Base-by-base conservation (phyloP, 1,140 invertebrate genomes). In the Ctenoplectra terminalis region DNA sequence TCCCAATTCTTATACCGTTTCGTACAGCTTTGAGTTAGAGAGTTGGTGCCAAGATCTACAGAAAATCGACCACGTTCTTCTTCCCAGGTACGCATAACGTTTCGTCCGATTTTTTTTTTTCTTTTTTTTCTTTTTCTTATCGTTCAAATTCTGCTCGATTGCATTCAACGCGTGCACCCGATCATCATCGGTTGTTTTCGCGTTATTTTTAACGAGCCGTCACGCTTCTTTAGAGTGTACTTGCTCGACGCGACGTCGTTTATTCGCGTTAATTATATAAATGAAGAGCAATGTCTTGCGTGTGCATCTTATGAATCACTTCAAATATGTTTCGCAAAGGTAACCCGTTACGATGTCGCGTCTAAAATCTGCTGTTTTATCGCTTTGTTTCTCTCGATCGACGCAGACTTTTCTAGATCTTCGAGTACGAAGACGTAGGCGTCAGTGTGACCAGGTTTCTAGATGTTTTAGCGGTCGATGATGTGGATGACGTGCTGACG, bases 401-500 rank as follows among this genome's bases (percentile, higher is more conserved):
- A 11, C 40, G 40, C 9, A 40, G 40, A 40, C 9, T 40, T 40
- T 40, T 63, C 23, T 63, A 20, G 29, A 23, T 60, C 58, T 0
- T 37, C 11, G 60, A n/a, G 0, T 34, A 54, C 17, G 9, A 34
- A 20, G 8, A 8, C 8, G 5, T n/a, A 6, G 5, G 13, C 17
- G 67, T 52, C 20, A 52, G 31, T 11, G 46, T 15, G 26, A 7
- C 3, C 13, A 11, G 37, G 20, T 73, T 72, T 79, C 56, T 74
- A 37, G 79, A 58, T 48, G 43, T 43, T 66, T 67, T 67, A 66
- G 40, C 52, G 31, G 58, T 56, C 60, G 72, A 84, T 72, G 75
- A 73, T 81, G 58, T 71, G 63, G 73, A 69, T 64, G 76, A 64
- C 75, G 73, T 40, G 78, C 82, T 88, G 90, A 89, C 87, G 87